These are phyloP conservation scores for Eupithecia tripunctaria DNA, from an alignment of 2,888 invertebrate genomes.

Conservation along the genomic window DNA sequence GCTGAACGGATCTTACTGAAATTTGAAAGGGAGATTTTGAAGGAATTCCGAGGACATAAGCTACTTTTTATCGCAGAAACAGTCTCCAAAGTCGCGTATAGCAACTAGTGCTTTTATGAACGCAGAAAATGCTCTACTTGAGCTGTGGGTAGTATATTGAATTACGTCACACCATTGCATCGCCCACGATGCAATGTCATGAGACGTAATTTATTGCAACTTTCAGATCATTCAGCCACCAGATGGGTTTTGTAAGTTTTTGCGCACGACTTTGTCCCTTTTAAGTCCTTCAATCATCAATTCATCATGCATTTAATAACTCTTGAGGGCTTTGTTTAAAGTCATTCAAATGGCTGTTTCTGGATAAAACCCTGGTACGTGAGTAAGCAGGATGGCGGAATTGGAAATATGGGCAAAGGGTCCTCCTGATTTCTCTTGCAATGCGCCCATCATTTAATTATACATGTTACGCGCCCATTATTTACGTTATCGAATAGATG, in stretches of 20 bases:
- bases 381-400: too few species aligned
- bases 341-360: too few species aligned
- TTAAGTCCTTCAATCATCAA: not conserved
- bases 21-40: too few species aligned
- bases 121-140: constrained; percentile 23
- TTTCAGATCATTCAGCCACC: constrained; percentile 8
- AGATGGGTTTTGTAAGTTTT: constrained; percentile 21
- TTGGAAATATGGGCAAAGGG: too few species aligned
- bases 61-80: too few species aligned
- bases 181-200: constrained; percentile 39
- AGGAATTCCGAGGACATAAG: too few species aligned
- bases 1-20: too few species aligned
- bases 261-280: constrained; percentile 14
- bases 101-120: not conserved
- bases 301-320: not conserved
- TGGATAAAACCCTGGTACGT: too few species aligned
- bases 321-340: not conserved
- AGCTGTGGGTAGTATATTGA: constrained; percentile 15
- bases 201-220: constrained; percentile 35
- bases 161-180: constrained; percentile 38
- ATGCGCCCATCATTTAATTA: not conserved
- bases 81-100: too few species aligned
- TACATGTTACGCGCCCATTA: not conserved
- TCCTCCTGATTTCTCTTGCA: too few species aligned
- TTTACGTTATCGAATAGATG: not conserved